phyloP scores from a whole-genome alignment of 1,140 invertebrate genomes.

The Ceratina calcarata region DNA sequence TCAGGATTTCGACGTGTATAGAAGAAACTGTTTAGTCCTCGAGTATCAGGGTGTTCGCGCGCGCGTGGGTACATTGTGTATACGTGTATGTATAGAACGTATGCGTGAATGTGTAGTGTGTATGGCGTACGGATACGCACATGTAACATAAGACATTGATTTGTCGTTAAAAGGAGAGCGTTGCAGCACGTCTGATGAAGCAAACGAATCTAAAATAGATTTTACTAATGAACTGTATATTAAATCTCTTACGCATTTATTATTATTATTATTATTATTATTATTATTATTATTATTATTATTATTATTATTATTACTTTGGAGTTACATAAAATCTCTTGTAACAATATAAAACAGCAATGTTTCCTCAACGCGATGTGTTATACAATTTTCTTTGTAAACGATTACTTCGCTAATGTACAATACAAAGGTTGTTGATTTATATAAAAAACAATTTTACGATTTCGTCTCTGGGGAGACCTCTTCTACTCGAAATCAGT shows the following conservation, averaged over 20 bases:
- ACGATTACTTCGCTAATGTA: slow-evolving; percentile 43
- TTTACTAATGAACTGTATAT: slow-evolving; percentile 34
- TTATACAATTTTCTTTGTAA: slow-evolving; percentile 39
- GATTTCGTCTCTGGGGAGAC: slow-evolving; percentile 27
- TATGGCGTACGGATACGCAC: slow-evolving; percentile 22
- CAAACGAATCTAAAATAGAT: slow-evolving; percentile 11
- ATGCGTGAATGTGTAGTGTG: slow-evolving; percentile 18
- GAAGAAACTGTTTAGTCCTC: neutral
- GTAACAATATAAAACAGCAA: slow-evolving; percentile 39
- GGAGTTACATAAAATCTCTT: slow-evolving; percentile 45
- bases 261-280: slow-evolving; percentile 17
- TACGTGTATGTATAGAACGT: slow-evolving; percentile 22
- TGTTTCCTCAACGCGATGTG: slow-evolving; percentile 9
- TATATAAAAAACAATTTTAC: slow-evolving; percentile 43
- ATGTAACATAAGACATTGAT: slow-evolving; percentile 38
- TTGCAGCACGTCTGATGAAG: slow-evolving; percentile 7
- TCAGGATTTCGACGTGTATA: slow-evolving; percentile 15
- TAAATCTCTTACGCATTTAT: slow-evolving; percentile 46
- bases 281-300: slow-evolving; percentile 17
- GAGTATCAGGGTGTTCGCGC: slow-evolving; percentile 16
- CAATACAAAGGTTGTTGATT: slow-evolving; percentile 41
- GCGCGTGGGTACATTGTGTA: neutral
- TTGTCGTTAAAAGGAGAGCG: slow-evolving; percentile 17
- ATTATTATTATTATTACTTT: slow-evolving; percentile 28
- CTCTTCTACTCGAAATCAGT: slow-evolving; percentile 22